These are phyloP conservation scores for Megaceryle maxima DNA, from an alignment of 2,113 vertebrate species.

Conservation along the genomic window DNA sequence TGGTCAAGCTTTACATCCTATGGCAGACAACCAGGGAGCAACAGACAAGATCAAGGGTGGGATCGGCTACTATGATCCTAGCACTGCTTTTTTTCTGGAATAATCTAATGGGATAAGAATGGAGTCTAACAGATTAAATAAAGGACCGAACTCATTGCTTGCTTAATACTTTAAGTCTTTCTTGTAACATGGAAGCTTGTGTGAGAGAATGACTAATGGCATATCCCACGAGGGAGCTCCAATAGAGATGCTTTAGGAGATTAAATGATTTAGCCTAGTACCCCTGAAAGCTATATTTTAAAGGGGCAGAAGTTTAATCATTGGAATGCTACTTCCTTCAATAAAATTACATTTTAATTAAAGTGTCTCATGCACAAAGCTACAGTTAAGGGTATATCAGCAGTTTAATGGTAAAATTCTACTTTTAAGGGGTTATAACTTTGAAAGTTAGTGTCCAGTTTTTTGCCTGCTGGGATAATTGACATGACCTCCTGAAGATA, in stretches of 20 bases:
- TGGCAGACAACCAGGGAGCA: background rate
- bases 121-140: conserved; percentile 56
- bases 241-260: conserved; percentile 55
- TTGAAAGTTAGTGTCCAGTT: background rate
- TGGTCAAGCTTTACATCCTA: background rate
- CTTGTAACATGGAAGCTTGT: conserved; percentile 39
- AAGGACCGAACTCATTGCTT: conserved; percentile 40
- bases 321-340: conserved; percentile 24
- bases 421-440: conserved; percentile 12
- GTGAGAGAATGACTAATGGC: conserved; percentile 54
- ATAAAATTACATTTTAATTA: conserved; percentile 65
- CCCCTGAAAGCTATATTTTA: conserved; percentile 52
- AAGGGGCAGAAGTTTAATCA: conserved; percentile 62
- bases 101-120: conserved; percentile 48
- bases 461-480: conserved; percentile 25
- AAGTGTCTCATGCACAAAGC: conserved; percentile 47
- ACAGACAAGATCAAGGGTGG: fast-evolving
- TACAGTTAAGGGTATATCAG: conserved; percentile 18
- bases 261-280: conserved; percentile 53
- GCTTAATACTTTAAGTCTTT: conserved; percentile 52
- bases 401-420: conserved; percentile 36
- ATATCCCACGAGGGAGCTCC: conserved; percentile 20
- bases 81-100: background rate
- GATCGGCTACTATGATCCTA: background rate
- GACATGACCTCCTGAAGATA: background rate